Base-by-base conservation (phyloP, 2,797 vertebrate species). In the Microctenopoma lineatum region DNA sequence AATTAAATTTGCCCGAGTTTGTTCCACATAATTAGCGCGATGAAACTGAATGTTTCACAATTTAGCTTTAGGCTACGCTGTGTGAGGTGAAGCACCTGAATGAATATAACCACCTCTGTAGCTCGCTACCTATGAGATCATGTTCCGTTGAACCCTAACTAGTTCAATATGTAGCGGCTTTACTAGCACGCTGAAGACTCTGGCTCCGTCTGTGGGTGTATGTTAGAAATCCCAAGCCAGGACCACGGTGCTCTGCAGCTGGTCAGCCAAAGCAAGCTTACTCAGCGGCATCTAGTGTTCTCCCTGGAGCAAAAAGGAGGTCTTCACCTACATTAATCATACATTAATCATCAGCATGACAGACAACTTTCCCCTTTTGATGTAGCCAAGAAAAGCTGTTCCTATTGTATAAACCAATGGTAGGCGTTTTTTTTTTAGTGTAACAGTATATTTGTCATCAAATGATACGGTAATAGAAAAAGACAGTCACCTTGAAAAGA, bases 101-200 rank as follows among this genome's bases (percentile, higher is more conserved):
- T 58, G 83, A 79, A 74, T 79, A 80, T 59, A 75, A 81, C 73
- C 79, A 77, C 61, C 67, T 73, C 70, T 57, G 60, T 72, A 75
- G 79, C 84, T 77, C 73, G 63, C 85, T 82, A 85, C 74, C 80
- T 81, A 83, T 82, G 80, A 84, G 79, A 84, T 84, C 84, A 83
- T 80, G 63, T 87, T 77, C 75, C 75, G 44, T 45, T 45, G 7
- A 16, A 7, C 32, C 81, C 66, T 85, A 85, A 86, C 80, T 70
- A 71, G 75, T 85, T 87, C 77, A 89, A 73, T 77, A 77, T 87
- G 75, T 59, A 77, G 66, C 59, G 52, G 48, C 83, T 90, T 90
- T 86, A 85, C 86, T 80, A 77, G 79, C 69, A 52, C n/a, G 53
- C 67, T 60, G 61, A 81, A 81, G 67, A 82, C 11, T 46, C 70